phyloP scores from a whole-genome alignment of 1,140 invertebrate species.

The Choristoneura fumiferana region DNA sequence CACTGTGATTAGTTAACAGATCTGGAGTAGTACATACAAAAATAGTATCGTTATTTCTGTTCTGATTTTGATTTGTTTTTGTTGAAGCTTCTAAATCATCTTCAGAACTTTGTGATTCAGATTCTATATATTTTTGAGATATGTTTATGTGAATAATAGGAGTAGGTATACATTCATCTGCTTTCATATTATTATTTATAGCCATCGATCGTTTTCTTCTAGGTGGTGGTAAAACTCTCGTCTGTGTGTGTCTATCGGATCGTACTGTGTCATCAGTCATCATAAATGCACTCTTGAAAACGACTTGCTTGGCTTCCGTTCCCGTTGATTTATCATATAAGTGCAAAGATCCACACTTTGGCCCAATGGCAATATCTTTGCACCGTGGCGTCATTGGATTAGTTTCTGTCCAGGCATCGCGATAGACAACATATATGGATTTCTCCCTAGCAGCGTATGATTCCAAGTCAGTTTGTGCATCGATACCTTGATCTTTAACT shows the following conservation, averaged over 20 bases:
- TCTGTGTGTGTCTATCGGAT: constrained; percentile 52
- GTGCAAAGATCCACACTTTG: constrained; percentile 50
- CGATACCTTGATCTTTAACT: constrained; percentile 79
- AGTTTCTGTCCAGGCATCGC: constrained; percentile 65
- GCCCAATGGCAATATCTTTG: constrained; percentile 67
- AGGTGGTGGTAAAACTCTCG: constrained; percentile 42
- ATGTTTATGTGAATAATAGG: constrained; percentile 79
- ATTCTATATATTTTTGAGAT: constrained; percentile 68
- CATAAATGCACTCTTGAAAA: constrained; percentile 37
- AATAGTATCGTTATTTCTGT: constrained; percentile 35
- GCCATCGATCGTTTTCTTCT: constrained; percentile 45
- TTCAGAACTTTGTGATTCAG: constrained; percentile 65
- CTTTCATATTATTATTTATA: constrained; percentile 44
- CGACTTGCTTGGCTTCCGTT: constrained; percentile 46
- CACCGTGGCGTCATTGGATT: constrained; percentile 54
- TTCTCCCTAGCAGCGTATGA: constrained; percentile 50
- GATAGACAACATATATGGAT: constrained; percentile 40
- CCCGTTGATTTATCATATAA: constrained; percentile 62
- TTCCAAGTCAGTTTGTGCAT: constrained; percentile 75
- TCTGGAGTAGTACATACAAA: constrained; percentile 48
- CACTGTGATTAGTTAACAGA: constrained; percentile 53
- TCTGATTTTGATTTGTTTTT: constrained; percentile 44
- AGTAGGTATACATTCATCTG: constrained; percentile 36
- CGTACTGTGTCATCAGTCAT: constrained; percentile 49
- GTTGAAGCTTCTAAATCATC: constrained; percentile 50